Conservation (phyloP, 2,797 vertebrate genomes). For the Gymnodraco acuticeps region DNA sequence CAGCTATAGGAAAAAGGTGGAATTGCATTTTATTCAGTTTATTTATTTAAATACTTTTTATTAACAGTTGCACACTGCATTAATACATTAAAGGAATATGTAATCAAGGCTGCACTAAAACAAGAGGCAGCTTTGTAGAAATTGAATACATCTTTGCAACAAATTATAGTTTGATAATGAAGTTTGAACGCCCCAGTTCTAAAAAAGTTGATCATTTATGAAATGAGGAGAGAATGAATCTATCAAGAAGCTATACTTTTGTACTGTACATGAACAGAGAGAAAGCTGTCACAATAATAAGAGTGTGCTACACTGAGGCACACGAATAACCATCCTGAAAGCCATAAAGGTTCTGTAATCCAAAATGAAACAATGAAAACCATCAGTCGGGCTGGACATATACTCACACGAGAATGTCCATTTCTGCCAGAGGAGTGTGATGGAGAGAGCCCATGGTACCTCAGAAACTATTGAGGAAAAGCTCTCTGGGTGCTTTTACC, state of each 20-base stretch:
- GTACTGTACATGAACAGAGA: fast-evolving
- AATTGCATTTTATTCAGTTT: background rate
- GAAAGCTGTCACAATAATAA: background rate
- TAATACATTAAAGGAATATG: background rate
- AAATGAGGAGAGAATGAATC: background rate
- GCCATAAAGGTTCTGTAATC: background rate
- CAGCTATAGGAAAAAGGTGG: background rate
- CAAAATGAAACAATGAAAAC: constrained; percentile 9
- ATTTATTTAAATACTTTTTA: background rate
- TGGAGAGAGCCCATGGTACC: background rate
- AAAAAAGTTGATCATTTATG: background rate
- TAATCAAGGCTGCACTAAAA: background rate
- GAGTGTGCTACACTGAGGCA: too few relatives aligned
- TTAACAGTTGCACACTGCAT: background rate
- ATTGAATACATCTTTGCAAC: background rate
- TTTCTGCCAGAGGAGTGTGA: background rate
- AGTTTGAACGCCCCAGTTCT: background rate
- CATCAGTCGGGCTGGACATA: background rate
- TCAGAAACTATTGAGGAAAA: constrained; percentile 11
- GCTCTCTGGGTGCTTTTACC: background rate
- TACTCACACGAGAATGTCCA: background rate
- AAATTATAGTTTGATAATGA: background rate
- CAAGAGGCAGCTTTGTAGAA: background rate
- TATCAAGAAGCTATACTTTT: background rate
- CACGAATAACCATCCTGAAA: background rate